Base-by-base conservation (phyloP, 2,888 invertebrate species). In the Polyommatus icarus region DNA sequence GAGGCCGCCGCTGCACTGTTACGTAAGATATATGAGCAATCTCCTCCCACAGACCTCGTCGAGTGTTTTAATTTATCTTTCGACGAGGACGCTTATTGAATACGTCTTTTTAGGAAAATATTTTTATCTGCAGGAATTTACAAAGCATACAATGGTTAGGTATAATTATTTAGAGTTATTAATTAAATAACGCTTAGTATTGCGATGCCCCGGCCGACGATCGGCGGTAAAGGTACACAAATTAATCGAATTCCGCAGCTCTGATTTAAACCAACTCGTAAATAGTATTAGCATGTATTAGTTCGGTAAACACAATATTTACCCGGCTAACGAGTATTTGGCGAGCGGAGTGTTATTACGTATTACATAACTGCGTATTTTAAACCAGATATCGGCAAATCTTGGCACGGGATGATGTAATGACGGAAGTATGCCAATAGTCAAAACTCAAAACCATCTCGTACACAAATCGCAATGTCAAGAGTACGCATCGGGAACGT, bases 391-490 rank as follows among this genome's bases (percentile, higher is more conserved):
- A 76, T 67, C 67, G 54, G 54, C 54, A 32, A 20, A 2, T 24
- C 75, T 76, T 4, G 5, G 72, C 20, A 40, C 40, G 40, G n/a
- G 75, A 82, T 89, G 89, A 89, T 84, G 87, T 87, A 86, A 89
- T 83, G 82, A 82, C 82, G 79, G 82, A 87, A 87, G 85, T 85
- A 89, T 87, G 88, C 86, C 86, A 88, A 86, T 85, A 77, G 54
- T 73, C 46, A 59, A 29, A 54, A 77, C 24, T 73, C 57, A 59
- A 29, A 54, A 77, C 40, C 71, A 24, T 46, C 82, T 81, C 83
- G 83, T 82, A 82, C 82, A 87, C 91, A 18, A 54, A 54, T 54
- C 54, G 5, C 54, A 93, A 92, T 91, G 92, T 92, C 91, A 92
- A 92, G 92, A 89, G 85, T 90, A 91, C 89, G 87, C 82, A 83